A percentile compares a stretch with the other conserved stretches of the same genome.
Evolutionary conservation across 2,797 vertebrate genomes (phyloP).

Genomic region (Anguilla pacifica): DNA sequence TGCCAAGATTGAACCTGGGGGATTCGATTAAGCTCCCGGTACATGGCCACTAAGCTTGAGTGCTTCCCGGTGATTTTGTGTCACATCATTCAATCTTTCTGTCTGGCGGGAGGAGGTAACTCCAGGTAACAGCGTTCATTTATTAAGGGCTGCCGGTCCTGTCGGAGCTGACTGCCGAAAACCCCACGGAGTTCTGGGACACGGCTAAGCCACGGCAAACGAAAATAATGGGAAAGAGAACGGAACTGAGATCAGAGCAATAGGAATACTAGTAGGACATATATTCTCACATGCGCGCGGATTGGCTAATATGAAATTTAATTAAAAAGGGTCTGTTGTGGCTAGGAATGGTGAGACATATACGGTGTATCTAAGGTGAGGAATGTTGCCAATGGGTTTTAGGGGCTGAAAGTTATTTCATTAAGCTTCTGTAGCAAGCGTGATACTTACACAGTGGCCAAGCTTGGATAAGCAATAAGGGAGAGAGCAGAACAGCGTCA

Average conservation of each 20-base stretch:
- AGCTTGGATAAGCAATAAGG: conserved; percentile 76
- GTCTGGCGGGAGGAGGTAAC: background rate
- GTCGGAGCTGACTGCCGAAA: background rate
- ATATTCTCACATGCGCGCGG: background rate
- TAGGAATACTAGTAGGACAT: background rate
- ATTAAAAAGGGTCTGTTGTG: background rate
- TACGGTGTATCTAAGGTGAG: background rate
- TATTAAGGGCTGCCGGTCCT: background rate
- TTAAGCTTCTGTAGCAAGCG: conserved; percentile 41
- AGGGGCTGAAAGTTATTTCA: background rate
- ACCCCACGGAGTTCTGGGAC: background rate
- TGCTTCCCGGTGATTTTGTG: background rate
- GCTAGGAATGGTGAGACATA: background rate
- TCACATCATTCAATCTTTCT: background rate
- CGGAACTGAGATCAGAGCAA: background rate
- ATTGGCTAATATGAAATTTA: background rate
- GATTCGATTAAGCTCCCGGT: conserved; percentile 5
- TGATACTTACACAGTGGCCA: conserved; percentile 83
- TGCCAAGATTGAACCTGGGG: background rate
- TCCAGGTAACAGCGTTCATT: background rate
- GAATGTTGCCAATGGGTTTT: background rate
- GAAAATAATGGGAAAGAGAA: background rate
- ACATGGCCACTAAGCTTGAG: background rate
- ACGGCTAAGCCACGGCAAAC: background rate
- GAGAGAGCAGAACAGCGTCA: conserved; percentile 62